Evolutionary conservation across 2,888 invertebrate species (phyloP).

Genomic region (Drosophila infuscata): DNA sequence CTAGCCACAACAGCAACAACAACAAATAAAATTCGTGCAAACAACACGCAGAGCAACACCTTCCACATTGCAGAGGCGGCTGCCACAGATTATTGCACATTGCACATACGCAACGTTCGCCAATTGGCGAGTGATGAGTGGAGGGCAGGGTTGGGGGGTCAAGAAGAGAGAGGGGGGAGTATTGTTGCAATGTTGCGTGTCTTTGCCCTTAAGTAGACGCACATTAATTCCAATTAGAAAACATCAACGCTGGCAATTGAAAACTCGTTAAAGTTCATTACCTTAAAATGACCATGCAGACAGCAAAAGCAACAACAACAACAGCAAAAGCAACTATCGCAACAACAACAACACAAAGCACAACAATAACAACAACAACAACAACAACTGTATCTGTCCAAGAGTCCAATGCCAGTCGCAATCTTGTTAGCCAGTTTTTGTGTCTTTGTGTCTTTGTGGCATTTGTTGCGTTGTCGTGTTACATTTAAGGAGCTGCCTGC

Average conservation of each 20-base stretch:
- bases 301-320: constrained; percentile 28
- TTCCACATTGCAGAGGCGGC: constrained; percentile 23
- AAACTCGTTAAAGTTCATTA: constrained; percentile 79
- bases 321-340: constrained; percentile 15
- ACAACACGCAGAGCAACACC: constrained; percentile 39
- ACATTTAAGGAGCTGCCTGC: constrained; percentile 66
- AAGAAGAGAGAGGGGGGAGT: neutral
- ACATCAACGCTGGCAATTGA: constrained; percentile 72
- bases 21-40: constrained; percentile 3
- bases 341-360: constrained; percentile 9
- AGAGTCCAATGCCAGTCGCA: constrained; percentile 46
- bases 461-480: constrained; percentile 34
- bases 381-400: constrained; percentile 21
- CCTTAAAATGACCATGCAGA: constrained; percentile 64
- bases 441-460: constrained; percentile 17
- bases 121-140: neutral
- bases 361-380: constrained; percentile 12
- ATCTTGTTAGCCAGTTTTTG: constrained; percentile 50
- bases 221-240: constrained; percentile 78
- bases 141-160: too few species aligned
- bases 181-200: constrained; percentile 27
- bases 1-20: constrained; percentile 45
- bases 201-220: constrained; percentile 73
- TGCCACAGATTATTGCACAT: constrained; percentile 62
- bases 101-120: constrained; percentile 67